Evolutionary conservation across 1,140 invertebrate species (phyloP).

Genomic region (Zaprionus nigranus): DNA sequence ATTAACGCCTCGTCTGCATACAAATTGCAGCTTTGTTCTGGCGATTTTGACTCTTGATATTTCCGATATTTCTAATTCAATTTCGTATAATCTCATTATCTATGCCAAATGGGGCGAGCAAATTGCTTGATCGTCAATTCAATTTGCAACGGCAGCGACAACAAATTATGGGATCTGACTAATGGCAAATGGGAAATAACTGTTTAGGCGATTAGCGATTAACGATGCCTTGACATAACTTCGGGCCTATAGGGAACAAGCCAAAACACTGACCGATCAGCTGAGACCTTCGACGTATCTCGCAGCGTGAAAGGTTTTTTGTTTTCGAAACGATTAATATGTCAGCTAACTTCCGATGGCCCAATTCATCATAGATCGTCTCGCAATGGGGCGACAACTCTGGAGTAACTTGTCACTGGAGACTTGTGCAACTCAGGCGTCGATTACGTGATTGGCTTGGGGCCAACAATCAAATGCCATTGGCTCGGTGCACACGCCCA

Average conservation of each 20-base stretch:
- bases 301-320: slow-evolving; percentile 48
- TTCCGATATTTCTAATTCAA: slow-evolving; percentile 14
- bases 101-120: slow-evolving; percentile 11
- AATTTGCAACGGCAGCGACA: slow-evolving; percentile 7
- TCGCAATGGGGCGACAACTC: slow-evolving; percentile 32
- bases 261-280: slow-evolving; percentile 22
- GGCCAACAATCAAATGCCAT: slow-evolving; percentile 39
- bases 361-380: slow-evolving; percentile 17
- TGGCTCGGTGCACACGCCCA: slow-evolving; percentile 32
- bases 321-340: slow-evolving; percentile 25
- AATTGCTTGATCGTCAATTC: slow-evolving; percentile 29
- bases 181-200: slow-evolving; percentile 30
- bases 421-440: slow-evolving; percentile 12
- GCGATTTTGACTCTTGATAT: slow-evolving; percentile 38
- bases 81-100: slow-evolving; percentile 23
- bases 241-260: slow-evolving; percentile 17
- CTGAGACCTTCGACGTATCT: slow-evolving; percentile 41
- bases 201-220: slow-evolving; percentile 18
- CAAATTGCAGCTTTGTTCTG: slow-evolving; percentile 14
- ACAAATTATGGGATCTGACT: slow-evolving; percentile 34
- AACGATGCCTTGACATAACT: slow-evolving; percentile 14
- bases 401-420: slow-evolving; percentile 36
- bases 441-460: slow-evolving; percentile 32
- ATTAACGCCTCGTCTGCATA: slow-evolving; percentile 8
- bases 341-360: slow-evolving; percentile 16